Conservation (phyloP, 2,113 vertebrate genomes). For the Carlito syrichta region DNA sequence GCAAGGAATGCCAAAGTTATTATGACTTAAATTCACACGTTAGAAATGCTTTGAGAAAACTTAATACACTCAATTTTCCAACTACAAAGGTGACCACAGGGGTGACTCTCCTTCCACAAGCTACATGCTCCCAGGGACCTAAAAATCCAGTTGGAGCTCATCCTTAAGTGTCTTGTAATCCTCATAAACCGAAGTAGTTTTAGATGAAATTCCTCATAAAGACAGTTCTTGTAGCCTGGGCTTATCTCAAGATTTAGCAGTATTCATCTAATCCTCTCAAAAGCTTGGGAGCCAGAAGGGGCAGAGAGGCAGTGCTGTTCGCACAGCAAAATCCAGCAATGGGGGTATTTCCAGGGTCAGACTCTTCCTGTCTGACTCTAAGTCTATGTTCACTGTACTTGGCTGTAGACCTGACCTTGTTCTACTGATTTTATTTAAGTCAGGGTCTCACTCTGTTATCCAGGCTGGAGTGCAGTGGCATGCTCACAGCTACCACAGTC, state of each 20-base stretch:
- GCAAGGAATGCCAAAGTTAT: background rate
- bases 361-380: background rate
- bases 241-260: background rate
- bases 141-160: background rate
- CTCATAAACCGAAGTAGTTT: background rate
- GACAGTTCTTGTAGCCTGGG: background rate
- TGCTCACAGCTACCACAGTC: too few species aligned
- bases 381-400: too few species aligned
- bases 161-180: background rate
- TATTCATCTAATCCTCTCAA: background rate
- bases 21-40: background rate
- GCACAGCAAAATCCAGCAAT: background rate
- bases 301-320: background rate
- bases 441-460: too few species aligned
- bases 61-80: too few species aligned
- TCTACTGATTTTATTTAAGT: too few species aligned
- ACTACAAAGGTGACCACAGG: too few species aligned
- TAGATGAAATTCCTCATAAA: background rate
- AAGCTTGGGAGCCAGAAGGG: too few species aligned
- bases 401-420: background rate
- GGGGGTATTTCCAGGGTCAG: too few species aligned
- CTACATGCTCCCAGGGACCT: background rate
- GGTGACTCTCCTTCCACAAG: too few species aligned
- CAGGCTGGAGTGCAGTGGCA: too few species aligned
- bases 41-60: background rate